These are phyloP conservation scores for Darevskia mixta DNA, from an alignment of 2,797 vertebrate genomes.

Conservation along the genomic window DNA sequence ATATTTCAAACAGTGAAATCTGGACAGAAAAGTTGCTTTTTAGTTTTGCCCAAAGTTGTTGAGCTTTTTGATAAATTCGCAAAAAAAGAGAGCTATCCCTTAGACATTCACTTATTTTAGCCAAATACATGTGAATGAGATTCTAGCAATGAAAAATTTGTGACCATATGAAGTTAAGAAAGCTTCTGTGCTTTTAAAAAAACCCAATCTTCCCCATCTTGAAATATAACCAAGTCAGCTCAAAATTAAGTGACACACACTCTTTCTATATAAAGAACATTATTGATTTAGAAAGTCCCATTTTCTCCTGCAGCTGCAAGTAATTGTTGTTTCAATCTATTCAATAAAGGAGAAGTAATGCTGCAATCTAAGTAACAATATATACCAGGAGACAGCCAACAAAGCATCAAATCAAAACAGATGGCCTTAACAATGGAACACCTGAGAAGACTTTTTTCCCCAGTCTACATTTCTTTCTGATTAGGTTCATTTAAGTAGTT, in stretches of 20 bases:
- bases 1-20: too few species aligned
- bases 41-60: too few species aligned
- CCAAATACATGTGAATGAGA: conserved; percentile 12
- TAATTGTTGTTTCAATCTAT: conserved; percentile 45
- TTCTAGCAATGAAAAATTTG: conserved; percentile 16
- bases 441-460: conserved; percentile 13
- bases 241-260: conserved; percentile 33
- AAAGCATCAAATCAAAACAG: conserved; percentile 27
- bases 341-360: conserved; percentile 38
- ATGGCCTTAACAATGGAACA: conserved; percentile 14
- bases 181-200: conserved; percentile 20
- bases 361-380: conserved; percentile 26
- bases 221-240: conserved; percentile 39
- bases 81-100: too few species aligned
- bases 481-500: conserved; percentile 5
- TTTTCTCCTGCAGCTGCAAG: conserved; percentile 43
- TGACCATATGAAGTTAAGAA: conserved; percentile 6
- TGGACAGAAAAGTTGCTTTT: too few species aligned
- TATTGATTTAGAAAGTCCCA: conserved; percentile 28
- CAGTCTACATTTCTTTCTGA: neutral
- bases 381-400: conserved; percentile 2
- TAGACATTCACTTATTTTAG: neutral
- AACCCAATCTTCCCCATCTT: neutral
- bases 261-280: conserved; percentile 41
- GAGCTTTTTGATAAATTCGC: too few species aligned